phyloP scores from a whole-genome alignment of 2,113 vertebrate species.

The Eretmodus cyanostictus region DNA sequence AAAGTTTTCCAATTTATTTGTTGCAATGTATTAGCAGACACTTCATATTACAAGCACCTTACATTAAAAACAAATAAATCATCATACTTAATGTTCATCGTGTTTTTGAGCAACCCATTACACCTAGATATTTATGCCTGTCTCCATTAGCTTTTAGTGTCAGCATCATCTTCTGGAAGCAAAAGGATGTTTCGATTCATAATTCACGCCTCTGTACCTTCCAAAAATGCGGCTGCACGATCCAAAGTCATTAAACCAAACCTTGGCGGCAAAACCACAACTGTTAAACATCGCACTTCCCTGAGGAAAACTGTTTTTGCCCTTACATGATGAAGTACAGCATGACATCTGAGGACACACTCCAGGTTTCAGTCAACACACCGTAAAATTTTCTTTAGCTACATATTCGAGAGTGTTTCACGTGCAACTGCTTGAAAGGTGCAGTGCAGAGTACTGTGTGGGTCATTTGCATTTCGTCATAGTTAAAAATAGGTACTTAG shows the following conservation, averaged over 20 bases:
- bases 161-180: conserved; percentile 7
- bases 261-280: conserved; percentile 13
- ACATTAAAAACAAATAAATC: conserved; percentile 45
- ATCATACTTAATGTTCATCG: not conserved
- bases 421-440: not conserved
- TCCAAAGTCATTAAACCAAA: conserved; percentile 49
- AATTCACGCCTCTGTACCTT: conserved; percentile 21
- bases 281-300: conserved; percentile 24
- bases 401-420: not conserved
- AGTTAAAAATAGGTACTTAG: conserved; percentile 20
- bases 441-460: not conserved
- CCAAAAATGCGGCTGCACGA: conserved; percentile 20
- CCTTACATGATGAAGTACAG: conserved; percentile 25
- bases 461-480: conserved; percentile 8
- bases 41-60: not conserved
- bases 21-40: not conserved
- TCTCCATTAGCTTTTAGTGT: conserved; percentile 26
- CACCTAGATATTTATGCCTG: conserved; percentile 16
- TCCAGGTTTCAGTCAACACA: conserved; percentile 37
- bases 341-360: conserved; percentile 34
- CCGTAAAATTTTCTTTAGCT: conserved; percentile 15
- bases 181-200: conserved; percentile 33
- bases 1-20: not conserved
- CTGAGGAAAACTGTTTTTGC: conserved; percentile 26
- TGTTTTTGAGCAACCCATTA: conserved; percentile 29